phyloP scores from a whole-genome alignment of 2,797 vertebrate species.

The Cynopterus sphinx region DNA sequence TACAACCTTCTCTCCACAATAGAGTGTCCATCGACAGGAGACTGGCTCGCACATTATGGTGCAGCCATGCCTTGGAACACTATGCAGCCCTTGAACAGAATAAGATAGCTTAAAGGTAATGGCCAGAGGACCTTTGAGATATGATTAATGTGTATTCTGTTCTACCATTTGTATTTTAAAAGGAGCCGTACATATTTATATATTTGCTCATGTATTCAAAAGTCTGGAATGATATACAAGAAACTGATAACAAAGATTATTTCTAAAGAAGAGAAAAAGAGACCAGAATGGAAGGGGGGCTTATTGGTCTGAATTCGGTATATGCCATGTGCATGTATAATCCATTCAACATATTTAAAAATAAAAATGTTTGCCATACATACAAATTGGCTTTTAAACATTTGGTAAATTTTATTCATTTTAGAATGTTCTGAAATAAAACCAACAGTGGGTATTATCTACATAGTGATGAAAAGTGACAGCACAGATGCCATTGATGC shows the following conservation, averaged over 20 bases:
- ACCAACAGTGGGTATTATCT: not conserved
- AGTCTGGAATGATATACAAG: not conserved
- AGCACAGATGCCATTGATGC: not conserved
- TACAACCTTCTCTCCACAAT: no score
- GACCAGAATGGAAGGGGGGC: not conserved
- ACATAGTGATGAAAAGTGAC: not conserved
- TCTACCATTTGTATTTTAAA: not conserved
- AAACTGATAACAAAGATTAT: not conserved
- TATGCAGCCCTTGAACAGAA: not conserved
- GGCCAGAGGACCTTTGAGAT: not conserved
- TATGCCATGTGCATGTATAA: not conserved
- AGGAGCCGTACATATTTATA: not conserved
- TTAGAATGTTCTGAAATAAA: conserved; percentile 10
- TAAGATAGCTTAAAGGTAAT: not conserved
- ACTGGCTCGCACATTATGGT: no score
- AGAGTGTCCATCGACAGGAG: not conserved
- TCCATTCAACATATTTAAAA: not conserved
- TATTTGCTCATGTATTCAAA: not conserved
- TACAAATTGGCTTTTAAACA: not conserved
- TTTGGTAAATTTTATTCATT: not conserved
- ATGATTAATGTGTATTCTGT: not conserved
- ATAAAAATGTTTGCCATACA: not conserved
- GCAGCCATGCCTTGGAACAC: not conserved
- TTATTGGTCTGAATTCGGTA: not conserved
- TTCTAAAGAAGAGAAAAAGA: not conserved